Evolutionary conservation across 1,140 invertebrate genomes (phyloP).

Genomic region (Heterodera carotae): DNA sequence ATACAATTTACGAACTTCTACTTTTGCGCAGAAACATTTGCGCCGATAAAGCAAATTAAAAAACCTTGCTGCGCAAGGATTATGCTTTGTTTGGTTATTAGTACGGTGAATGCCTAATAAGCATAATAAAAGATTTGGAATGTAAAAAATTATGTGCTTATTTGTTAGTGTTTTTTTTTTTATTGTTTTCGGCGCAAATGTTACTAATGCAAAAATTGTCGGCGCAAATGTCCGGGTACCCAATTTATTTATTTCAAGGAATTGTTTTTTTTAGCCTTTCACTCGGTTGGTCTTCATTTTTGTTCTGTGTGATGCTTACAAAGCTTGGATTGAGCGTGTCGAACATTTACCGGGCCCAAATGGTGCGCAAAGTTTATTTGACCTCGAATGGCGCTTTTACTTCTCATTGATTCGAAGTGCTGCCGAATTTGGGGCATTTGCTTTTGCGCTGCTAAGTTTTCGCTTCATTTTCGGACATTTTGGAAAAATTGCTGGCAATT

Average conservation of each 20-base stretch:
- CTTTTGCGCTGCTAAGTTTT: background rate
- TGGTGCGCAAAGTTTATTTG: slow-evolving; percentile 39
- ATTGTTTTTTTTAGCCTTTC: slow-evolving; percentile 47
- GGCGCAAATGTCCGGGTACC: no score
- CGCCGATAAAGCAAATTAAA: no score
- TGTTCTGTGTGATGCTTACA: slow-evolving; percentile 57
- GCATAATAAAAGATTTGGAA: no score
- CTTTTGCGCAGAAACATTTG: no score
- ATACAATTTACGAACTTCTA: slow-evolving; percentile 15
- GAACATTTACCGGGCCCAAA: background rate
- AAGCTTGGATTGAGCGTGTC: slow-evolving; percentile 56
- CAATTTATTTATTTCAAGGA: no score
- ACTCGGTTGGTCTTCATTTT: slow-evolving; percentile 56
- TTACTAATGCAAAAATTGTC: no score
- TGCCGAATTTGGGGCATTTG: slow-evolving; percentile 47
- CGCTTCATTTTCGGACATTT: background rate
- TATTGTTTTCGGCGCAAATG: no score
- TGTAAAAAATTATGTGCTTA: no score
- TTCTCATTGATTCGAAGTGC: slow-evolving; percentile 51
- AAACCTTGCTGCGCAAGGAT: no score
- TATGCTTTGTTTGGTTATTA: no score
- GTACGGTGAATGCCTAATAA: no score
- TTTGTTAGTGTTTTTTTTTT: no score
- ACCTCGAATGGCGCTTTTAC: slow-evolving; percentile 64
- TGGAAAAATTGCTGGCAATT: background rate